A percentile compares a stretch with the other conserved stretches of the same genome.
Evolutionary conservation across 1,140 invertebrate genomes (phyloP).

Genomic region (Odontomachus brunneus): DNA sequence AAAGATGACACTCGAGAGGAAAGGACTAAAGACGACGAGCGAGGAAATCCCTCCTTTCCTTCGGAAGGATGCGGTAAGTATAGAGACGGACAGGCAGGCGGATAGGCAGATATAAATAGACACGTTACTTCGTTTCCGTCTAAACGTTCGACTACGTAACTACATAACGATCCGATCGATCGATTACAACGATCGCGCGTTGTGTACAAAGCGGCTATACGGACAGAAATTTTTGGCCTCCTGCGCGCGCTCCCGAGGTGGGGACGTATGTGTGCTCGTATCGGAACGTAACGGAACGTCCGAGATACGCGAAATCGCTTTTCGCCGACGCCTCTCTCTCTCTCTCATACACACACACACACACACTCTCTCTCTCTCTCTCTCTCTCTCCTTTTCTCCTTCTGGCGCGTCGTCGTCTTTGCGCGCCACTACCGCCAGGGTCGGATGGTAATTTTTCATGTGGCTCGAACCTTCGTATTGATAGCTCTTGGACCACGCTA

Average conservation of each 20-base stretch:
- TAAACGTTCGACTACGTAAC: constrained; percentile 50
- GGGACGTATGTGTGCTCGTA: constrained; percentile 1
- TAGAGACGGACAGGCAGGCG: constrained; percentile 26
- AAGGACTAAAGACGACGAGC: constrained; percentile 2
- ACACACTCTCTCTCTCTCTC: constrained; percentile 34
- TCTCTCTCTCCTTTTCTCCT: not conserved
- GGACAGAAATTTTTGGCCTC: constrained; percentile 62
- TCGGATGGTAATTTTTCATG: not conserved
- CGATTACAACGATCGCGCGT: constrained; percentile 25
- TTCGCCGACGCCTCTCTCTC: constrained; percentile 23
- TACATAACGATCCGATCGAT: constrained; percentile 50
- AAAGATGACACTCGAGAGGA: not conserved
- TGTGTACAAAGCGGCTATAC: constrained; percentile 46
- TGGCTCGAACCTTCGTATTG: not conserved
- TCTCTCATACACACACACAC: too few species aligned
- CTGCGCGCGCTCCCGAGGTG: constrained; percentile 40
- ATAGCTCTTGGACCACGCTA: too few species aligned
- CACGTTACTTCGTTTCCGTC: constrained; percentile 53
- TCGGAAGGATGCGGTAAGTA: constrained; percentile 31
- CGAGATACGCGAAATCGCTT: constrained; percentile 49
- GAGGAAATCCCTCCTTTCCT: constrained; percentile 26
- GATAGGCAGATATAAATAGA: constrained; percentile 58
- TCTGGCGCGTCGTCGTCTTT: constrained; percentile 34
- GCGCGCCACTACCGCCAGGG: constrained; percentile 10
- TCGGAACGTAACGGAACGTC: constrained; percentile 47